Conservation (phyloP, 2,797 vertebrate genomes). For the Psittacula derbiana region DNA sequence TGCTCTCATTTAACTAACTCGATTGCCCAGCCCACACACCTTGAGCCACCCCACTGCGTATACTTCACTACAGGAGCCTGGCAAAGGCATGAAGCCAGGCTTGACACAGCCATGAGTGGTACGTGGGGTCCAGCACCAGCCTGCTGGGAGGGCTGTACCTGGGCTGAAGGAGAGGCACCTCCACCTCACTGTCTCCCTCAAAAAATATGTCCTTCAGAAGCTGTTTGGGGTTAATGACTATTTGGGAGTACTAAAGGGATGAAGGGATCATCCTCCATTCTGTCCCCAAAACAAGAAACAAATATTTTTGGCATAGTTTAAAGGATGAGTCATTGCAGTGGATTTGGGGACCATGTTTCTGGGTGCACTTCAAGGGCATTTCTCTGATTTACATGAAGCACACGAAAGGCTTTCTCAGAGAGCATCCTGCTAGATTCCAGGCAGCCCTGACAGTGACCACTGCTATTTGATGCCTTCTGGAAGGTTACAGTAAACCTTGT, state of each 20-base stretch:
- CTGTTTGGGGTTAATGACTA: background rate
- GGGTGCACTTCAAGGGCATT: background rate
- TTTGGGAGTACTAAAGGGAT: background rate
- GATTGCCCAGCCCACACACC: background rate
- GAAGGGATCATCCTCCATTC: background rate
- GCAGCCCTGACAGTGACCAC: background rate
- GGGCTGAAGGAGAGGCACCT: background rate
- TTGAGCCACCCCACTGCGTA: rapidly evolving
- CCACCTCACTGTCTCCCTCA: background rate
- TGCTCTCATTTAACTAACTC: background rate
- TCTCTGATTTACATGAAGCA: background rate
- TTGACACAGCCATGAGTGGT: rapidly evolving
- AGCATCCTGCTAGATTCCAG: background rate
- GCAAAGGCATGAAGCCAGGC: background rate
- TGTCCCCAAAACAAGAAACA: background rate
- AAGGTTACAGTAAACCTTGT: background rate
- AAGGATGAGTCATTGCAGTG: background rate
- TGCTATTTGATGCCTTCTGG: background rate
- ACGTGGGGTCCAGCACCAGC: rapidly evolving
- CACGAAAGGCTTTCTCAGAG: background rate
- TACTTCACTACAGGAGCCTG: rapidly evolving
- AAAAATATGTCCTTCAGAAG: background rate
- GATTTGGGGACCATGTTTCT: background rate
- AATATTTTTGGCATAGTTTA: background rate
- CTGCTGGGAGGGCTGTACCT: rapidly evolving